Percentiles rank a stretch among this genome's conserved stretches.
Evolutionary conservation across 92 coral and sea anemone species (phyloP).

Genomic region (Zoanthus sociatus): DNA sequence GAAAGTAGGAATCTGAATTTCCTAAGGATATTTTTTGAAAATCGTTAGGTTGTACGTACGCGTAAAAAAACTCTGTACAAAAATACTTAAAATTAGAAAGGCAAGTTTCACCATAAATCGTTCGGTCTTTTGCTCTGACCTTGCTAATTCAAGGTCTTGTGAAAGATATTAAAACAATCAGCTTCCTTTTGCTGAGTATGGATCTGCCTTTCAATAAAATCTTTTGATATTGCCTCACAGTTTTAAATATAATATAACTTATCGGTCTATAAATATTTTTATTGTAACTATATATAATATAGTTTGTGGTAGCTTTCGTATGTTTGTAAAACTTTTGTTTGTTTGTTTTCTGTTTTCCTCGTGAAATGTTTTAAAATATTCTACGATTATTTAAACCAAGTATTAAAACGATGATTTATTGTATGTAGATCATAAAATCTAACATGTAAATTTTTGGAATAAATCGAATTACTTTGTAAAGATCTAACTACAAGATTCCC

Average conservation of each 20-base stretch:
- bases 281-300: too few species aligned
- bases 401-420: too few species aligned
- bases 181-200: background rate
- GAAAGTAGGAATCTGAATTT: background rate
- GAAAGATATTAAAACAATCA: background rate
- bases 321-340: background rate
- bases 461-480: too few species aligned
- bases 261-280: background rate
- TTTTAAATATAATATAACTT: background rate
- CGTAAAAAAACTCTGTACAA: background rate
- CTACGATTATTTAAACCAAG: too few species aligned
- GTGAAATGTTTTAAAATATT: background rate
- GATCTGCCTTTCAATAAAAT: background rate
- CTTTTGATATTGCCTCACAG: background rate
- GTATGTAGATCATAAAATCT: too few species aligned
- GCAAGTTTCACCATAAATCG: background rate
- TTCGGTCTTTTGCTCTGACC: background rate
- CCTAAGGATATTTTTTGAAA: background rate
- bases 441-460: too few species aligned
- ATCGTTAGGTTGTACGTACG: background rate
- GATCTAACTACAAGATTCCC: too few species aligned
- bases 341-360: background rate
- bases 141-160: background rate
- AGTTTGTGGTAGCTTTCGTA: background rate
- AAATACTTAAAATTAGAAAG: background rate